Conservation (phyloP, 1,140 invertebrate species). For the Psilanteris sp. region DNA sequence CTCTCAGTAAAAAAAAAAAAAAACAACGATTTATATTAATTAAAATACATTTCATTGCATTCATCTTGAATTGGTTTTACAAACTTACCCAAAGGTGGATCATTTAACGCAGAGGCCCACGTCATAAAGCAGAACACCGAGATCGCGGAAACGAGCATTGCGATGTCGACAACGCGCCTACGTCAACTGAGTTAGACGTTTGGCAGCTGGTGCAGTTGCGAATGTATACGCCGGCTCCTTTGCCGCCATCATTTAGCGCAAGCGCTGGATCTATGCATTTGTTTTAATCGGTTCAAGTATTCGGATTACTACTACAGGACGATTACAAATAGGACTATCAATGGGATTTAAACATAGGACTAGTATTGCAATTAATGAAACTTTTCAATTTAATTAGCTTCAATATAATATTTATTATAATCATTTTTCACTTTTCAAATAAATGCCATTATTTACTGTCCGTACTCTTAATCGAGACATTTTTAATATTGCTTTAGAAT, state of each 20-base stretch:
- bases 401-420: too few species aligned
- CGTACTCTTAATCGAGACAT: too few species aligned
- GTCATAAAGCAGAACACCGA: slow-evolving; percentile 71
- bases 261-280: slow-evolving; percentile 35
- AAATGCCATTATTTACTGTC: too few species aligned
- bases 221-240: slow-evolving; percentile 61
- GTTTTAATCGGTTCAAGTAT: slow-evolving; percentile 27
- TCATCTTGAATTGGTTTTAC: slow-evolving; percentile 4
- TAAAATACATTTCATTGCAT: slow-evolving; percentile 15
- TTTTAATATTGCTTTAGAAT: too few species aligned
- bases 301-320: slow-evolving; percentile 5
- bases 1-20: too few species aligned
- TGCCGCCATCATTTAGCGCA: slow-evolving; percentile 66
- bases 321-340: slow-evolving; percentile 28
- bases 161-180: slow-evolving; percentile 74
- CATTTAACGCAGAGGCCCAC: slow-evolving; percentile 73
- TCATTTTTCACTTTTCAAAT: too few species aligned
- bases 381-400: too few species aligned
- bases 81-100: slow-evolving; percentile 75
- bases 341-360: slow-evolving; percentile 9
- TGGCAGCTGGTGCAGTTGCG: slow-evolving; percentile 57
- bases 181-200: slow-evolving; percentile 74
- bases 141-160: slow-evolving; percentile 74
- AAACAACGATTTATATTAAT: too few species aligned
- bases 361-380: too few species aligned